Evolutionary conservation across 2,113 vertebrate species (phyloP), one percentile per base, ranked within the genome.

Genomic region (Gambusia holbrooki): DNA sequence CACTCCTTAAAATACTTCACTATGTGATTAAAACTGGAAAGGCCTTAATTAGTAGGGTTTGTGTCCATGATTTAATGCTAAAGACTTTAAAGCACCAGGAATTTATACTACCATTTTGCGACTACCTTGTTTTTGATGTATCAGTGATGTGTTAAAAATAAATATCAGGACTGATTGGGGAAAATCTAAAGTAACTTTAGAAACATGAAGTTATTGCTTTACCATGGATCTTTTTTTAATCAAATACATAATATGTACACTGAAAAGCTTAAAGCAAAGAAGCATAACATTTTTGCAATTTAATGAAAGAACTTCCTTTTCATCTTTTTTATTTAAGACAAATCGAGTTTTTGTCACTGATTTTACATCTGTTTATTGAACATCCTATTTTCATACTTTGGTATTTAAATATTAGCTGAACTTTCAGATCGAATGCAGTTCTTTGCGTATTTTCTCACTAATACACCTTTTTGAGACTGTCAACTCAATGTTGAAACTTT

Each of bases 11-110:
- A 48, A 51, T 66, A 70, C 22, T 61, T 35, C 11, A 73, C 58
- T 37, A 35, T 40, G 15, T 79, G 63, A 63, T 73, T 66, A 79
- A 65, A 68, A 12, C 33, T 65, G 63, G 19, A 6, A 5, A 58
- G 66, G 22, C 66, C 51, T 51, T 63, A 32, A 88, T 85, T 84
- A 89, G 87, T 82, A 83, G 90, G 79, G 87, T 73, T 78, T 66
- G 71, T 82, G 69, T 78, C 76, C 58, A 64, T 37, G 71, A 83
- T 83, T 88, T 90, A 77, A 89, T 74, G 88, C 72, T 54, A 65
- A 74, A 77, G 75, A 81, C 64, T 73, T 85, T 70, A 79, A 77
- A 87, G 70, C 69, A 64, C 17, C 64, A 71, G 25, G 73, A 61
- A 72, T 87, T 79, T 77, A 81, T 80, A 72, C 77, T 70, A 69